Base-by-base conservation (phyloP, 2,888 invertebrate genomes). In the Eristalis tenax region DNA sequence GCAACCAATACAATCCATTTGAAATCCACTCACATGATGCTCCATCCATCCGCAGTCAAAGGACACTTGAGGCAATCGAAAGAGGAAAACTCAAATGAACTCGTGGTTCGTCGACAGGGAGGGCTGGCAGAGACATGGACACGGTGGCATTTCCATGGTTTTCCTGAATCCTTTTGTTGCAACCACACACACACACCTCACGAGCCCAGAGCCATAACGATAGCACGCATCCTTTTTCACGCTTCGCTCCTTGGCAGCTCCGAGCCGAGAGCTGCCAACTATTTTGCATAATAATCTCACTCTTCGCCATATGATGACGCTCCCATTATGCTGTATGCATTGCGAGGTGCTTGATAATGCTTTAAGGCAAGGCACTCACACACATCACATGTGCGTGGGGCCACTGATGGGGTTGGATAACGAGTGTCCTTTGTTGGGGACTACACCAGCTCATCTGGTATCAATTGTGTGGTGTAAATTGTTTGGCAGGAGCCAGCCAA, bases 391-490 rank as follows among this genome's bases (percentile, higher is more conserved):
- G 66, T 82, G 76, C 71, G 71, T 76, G 50, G 43, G 8, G 50
- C 8, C 18, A 18, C 8, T 85, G 77, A 73, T 81, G 81, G 68
- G 73, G 8, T 65, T 77, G 74, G 65, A 86, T 78, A 85, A 82
- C 85, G 85, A 85, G 82, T 85, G 82, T 85, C 85, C 77, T 85
- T 85, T 81, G 81, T 85, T 82, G 82, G 74, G 65, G 73, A 74
- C 76, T 77, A 85, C 69, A 85, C 78, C 82, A 86, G 77, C 85
- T 86, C 85, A 86, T 82, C 85, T 86, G 82, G 65, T 86, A 86
- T 86, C 85, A 82, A 86, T 86, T 86, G 82, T 86, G 78, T 74
- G 85, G 85, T 65, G 77, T 73, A 82, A 82, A 86, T 86, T 86
- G 77, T 50, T 81, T 78, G 64, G 13, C n/a, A 66, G n/a, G 32